Evolutionary conservation across 1,140 invertebrate genomes (phyloP).

Genomic region (Drosophila dunni): DNA sequence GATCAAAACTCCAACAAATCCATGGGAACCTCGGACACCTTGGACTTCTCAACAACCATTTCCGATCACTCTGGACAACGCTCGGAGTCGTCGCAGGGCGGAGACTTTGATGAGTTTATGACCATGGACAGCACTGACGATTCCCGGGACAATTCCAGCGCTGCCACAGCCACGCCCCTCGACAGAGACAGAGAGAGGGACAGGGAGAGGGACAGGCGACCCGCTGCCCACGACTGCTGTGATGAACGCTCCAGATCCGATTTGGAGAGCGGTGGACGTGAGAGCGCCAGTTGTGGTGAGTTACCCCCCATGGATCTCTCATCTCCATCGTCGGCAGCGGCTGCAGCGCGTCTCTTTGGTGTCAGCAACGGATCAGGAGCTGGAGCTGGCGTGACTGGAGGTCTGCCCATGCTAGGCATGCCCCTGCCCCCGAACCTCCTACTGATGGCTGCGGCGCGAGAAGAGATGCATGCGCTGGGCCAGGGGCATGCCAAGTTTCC

Average conservation of each 20-base stretch:
- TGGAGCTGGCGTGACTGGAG: constrained; percentile 19
- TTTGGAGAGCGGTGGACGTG: constrained; percentile 43
- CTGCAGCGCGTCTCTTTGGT: constrained; percentile 57
- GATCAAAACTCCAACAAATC: constrained; percentile 83
- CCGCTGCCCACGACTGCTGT: constrained; percentile 30
- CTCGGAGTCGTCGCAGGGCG: constrained; percentile 80
- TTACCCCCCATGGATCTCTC: constrained; percentile 75
- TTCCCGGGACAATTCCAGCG: constrained; percentile 71
- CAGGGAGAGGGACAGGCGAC: constrained; percentile 25
- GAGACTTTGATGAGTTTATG: constrained; percentile 82
- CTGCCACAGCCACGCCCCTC: constrained; percentile 53
- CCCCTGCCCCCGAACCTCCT: constrained; percentile 73
- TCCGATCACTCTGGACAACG: constrained; percentile 80
- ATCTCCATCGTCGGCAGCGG: constrained; percentile 54
- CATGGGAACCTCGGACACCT: constrained; percentile 75
- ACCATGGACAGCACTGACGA: constrained; percentile 83
- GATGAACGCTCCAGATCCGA: constrained; percentile 64
- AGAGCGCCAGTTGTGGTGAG: constrained; percentile 49
- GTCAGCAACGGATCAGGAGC: constrained; percentile 47
- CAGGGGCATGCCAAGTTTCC: constrained; percentile 85
- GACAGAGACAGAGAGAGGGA: constrained; percentile 35
- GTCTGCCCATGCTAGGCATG: constrained; percentile 66
- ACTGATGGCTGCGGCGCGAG: constrained; percentile 78
- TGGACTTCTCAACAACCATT: constrained; percentile 78
- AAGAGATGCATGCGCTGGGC: constrained; percentile 75